Evolutionary conservation across 2,113 vertebrate genomes (phyloP), one percentile per base, ranked within the genome.

Genomic region (Ascaphus truei): DNA sequence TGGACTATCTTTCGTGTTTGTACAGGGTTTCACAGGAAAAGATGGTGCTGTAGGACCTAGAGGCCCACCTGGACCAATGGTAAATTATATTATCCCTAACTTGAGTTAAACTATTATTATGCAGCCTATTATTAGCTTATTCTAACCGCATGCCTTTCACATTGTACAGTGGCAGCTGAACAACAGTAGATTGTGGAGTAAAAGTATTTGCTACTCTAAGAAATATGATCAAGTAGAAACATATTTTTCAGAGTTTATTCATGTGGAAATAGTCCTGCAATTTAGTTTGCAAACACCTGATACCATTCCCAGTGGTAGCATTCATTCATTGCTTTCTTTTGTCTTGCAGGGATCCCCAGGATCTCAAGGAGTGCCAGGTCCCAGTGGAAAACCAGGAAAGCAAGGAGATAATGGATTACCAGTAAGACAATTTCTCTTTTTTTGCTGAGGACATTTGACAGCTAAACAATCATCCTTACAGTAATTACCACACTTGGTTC

Each of bases 11-110:
- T 73, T 45, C 20, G 1, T 52, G 15, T 22, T 22, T 41, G 0
- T 45, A 80, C 51, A 98, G 97, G 96, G 96, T 37, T 98, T 96
- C 72, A 90, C 81, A 76, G 96, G 96, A 75, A 98, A 98, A 81
- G 95, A 98, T 45, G 97, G 96, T 68, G 64, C 89, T 1, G 74
- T 86, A 25, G 97, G 97, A 80, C 93, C 94, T 60, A 85, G 94
- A 86, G 97, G 97, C 23, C 92, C 94, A 2, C 81, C 92, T 12
- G 97, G 97, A 41, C 87, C 92, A 64, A 91, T 91, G 89, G 97
- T 99, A 88, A 89, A 83, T 89, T 68, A 48, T 66, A 61, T 4
- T 41, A 39, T 5, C 11, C 25, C 5, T 50, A 26, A 12, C n/a
- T 6, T 5, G 18, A 43, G 39, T 16, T 16, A 47, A 23, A 9